A percentile compares a stretch with the other conserved stretches of the same genome.
Conservation (phyloP, 2,888 invertebrate genomes). For the Cosmopolites sordidus region DNA sequence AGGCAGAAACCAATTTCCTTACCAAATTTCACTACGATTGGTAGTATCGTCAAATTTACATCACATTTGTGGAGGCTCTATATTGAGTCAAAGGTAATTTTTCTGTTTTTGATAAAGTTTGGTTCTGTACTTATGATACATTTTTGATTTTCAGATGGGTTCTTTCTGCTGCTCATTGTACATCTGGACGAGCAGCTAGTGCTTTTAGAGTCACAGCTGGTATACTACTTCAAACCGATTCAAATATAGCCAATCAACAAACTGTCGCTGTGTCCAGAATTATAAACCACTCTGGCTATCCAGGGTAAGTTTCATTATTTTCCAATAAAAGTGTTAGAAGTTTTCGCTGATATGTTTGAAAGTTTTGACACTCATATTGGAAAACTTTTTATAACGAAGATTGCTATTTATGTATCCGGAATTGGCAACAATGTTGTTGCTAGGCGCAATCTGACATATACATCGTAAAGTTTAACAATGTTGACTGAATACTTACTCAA, state of each 20-base stretch:
- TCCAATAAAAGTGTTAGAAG: too few relatives aligned
- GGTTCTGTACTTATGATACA: background rate
- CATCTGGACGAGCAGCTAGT: background rate
- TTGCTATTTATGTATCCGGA: too few relatives aligned
- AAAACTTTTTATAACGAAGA: too few relatives aligned
- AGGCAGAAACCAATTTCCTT: constrained; percentile 49
- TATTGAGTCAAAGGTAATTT: constrained; percentile 34
- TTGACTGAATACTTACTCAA: too few relatives aligned
- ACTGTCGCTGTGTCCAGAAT: constrained; percentile 26
- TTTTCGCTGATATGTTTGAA: too few relatives aligned
- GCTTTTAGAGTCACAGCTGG: constrained; percentile 33
- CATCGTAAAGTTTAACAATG: too few relatives aligned
- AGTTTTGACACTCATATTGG: too few relatives aligned
- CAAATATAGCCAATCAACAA: constrained; percentile 20
- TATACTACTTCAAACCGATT: constrained; percentile 27
- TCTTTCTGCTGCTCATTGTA: constrained; percentile 15
- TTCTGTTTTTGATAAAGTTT: background rate
- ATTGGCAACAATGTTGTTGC: too few relatives aligned
- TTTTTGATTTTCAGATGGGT: constrained; percentile 11
- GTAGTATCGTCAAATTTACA: constrained; percentile 32
- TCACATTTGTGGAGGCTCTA: constrained; percentile 48
- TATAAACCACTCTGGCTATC: constrained; percentile 32
- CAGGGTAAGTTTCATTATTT: constrained; percentile 30
- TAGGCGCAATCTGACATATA: too few relatives aligned
- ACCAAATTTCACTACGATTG: constrained; percentile 48